Base-by-base conservation (phyloP, 2,113 vertebrate genomes). In the Heterochromis multidens region DNA sequence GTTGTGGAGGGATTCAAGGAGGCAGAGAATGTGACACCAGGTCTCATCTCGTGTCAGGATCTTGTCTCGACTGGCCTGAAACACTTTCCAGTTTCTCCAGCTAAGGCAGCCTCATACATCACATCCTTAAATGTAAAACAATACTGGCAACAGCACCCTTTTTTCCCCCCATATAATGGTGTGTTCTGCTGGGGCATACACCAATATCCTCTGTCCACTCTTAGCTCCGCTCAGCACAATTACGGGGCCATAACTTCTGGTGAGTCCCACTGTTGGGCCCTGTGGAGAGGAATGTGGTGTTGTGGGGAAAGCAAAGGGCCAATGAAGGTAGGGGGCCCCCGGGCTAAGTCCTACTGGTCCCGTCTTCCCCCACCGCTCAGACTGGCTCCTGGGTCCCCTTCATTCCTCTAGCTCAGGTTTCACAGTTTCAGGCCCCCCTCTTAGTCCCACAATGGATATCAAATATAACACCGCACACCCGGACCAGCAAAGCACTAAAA, bases 31-130 rank as follows among this genome's bases (percentile, higher is more conserved):
- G 92, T 94, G 94, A 95, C 93, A 91, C 93, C 91, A 62, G 78
- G 81, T 94, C 93, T 95, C 90, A 85, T 95, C 93, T 93, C 89
- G 87, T 91, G 91, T 63, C 62, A 67, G 80, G 88, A 89, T 94
- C 93, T 89, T 95, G 94, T 94, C 92, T 92, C 74, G 19, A 94
- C 95, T 94, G 92, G 93, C 80, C 91, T 93, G 6, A 91, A 92
- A 93, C 88, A 90, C 83, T 90, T 91, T 92, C 70, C 67, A 81
- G 84, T 78, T 82, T 79, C 88, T 87, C 35, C 59, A 49, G 77
- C 87, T 54, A 77, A 65, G 80, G 77, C 90, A 67, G 84, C 88
- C 84, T 79, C 89, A 84, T 83, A 82, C 83, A 91, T 92, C 87
- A 92, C 86, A 77, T 72, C 90, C 2, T 49, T 65, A 31, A 57